Conservation (phyloP, 2,888 invertebrate species). For the Nymphalis polychloros region DNA sequence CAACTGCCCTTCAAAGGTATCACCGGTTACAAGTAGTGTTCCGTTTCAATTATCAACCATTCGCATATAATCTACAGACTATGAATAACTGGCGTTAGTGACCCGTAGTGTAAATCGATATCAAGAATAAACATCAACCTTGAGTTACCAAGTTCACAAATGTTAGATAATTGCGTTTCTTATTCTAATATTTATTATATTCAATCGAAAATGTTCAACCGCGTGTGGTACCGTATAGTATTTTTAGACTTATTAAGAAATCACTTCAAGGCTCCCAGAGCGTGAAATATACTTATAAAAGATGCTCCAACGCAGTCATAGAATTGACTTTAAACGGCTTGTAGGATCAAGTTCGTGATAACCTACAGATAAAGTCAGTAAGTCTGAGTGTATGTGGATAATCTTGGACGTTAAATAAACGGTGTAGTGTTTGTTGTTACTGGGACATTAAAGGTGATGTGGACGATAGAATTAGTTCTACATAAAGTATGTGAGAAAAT, state of each 20-base stretch:
- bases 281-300: slow-evolving; percentile 42
- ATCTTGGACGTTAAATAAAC: slow-evolving; percentile 30
- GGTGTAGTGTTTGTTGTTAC: slow-evolving; percentile 36
- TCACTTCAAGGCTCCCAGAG: slow-evolving; percentile 55
- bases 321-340: slow-evolving; percentile 46
- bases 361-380: slow-evolving; percentile 59
- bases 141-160: slow-evolving; percentile 3
- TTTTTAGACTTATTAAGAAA: slow-evolving; percentile 57
- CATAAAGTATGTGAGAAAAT: slow-evolving; percentile 31
- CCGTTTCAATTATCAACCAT: slow-evolving; percentile 14
- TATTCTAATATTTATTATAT: neutral
- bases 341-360: slow-evolving; percentile 51
- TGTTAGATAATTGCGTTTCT: slow-evolving; percentile 3
- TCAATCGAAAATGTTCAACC: slow-evolving; percentile 45
- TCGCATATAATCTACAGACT: slow-evolving; percentile 13
- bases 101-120: slow-evolving; percentile 3
- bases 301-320: slow-evolving; percentile 50
- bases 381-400: slow-evolving; percentile 25
- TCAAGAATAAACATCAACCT: slow-evolving; percentile 4
- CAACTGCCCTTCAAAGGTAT: slow-evolving; percentile 49
- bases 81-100: slow-evolving; percentile 16
- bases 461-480: slow-evolving; percentile 25
- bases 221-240: slow-evolving; percentile 44
- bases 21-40: slow-evolving; percentile 39
- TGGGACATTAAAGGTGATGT: slow-evolving; percentile 33